Conservation (phyloP, 2,113 vertebrate genomes). For the Falco punctatus region DNA sequence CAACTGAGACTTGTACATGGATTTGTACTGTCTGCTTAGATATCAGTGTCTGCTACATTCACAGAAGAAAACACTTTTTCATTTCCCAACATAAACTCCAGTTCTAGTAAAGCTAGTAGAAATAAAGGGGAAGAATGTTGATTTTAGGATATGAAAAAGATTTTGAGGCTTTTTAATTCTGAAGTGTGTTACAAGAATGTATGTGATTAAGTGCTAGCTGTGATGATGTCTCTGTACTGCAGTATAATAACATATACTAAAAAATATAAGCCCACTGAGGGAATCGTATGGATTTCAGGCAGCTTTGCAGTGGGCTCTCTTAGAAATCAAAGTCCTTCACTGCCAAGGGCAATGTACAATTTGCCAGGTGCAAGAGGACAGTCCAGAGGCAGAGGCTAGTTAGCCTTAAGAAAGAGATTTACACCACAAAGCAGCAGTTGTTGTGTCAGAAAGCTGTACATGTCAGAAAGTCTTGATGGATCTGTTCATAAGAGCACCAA, state of each 20-base stretch:
- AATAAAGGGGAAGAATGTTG: neutral
- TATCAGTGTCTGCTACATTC: neutral
- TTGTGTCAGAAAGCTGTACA: neutral
- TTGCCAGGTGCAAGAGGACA: neutral
- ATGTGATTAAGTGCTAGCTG: neutral
- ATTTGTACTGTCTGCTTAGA: neutral
- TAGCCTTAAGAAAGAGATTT: neutral
- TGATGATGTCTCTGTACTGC: neutral
- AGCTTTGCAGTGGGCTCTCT: neutral
- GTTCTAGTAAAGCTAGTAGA: neutral
- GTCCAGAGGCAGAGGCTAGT: neutral
- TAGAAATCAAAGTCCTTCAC: neutral
- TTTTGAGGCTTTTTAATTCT: neutral
- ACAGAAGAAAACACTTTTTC: neutral
- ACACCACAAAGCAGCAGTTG: neutral
- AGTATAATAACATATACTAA: neutral
- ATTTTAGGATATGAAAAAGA: neutral
- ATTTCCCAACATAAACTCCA: neutral
- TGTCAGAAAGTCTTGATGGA: conserved; percentile 12
- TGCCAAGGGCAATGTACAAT: neutral
- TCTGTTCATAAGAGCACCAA: neutral
- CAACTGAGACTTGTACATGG: neutral
- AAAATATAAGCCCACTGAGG: neutral
- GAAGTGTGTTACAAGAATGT: neutral
- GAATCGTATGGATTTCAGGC: neutral